Conservation (phyloP, 2,888 invertebrate species). For the Melolontha melolontha region DNA sequence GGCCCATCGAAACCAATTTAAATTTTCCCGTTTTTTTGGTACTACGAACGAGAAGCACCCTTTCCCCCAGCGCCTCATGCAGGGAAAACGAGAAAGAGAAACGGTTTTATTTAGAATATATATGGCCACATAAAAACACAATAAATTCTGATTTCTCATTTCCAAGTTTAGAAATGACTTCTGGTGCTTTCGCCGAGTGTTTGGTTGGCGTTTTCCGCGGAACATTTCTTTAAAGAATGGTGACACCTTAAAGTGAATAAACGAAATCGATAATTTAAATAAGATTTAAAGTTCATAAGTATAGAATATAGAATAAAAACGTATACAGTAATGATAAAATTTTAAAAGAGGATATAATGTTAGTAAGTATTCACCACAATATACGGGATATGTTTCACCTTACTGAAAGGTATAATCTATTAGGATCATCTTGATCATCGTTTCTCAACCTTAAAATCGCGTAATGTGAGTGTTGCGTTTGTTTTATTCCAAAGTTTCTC, state of each 20-base stretch:
- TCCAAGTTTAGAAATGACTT: conserved; percentile 41
- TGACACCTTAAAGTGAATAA: conserved; percentile 18
- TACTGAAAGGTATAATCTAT: too few relatives aligned
- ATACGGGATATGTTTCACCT: too few relatives aligned
- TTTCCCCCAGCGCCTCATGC: neutral
- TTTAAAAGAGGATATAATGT: too few relatives aligned
- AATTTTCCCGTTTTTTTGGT: conserved; percentile 36
- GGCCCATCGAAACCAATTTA: conserved; percentile 38
- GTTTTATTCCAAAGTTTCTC: too few relatives aligned
- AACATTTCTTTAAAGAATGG: conserved; percentile 28
- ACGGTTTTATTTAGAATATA: conserved; percentile 43
- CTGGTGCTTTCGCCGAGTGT: conserved; percentile 20
- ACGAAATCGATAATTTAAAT: conserved; percentile 29
- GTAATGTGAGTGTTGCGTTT: too few relatives aligned
- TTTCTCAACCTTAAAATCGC: too few relatives aligned
- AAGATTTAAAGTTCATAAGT: conserved; percentile 10
- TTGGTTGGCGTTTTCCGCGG: conserved; percentile 16
- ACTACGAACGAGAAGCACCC: conserved; percentile 1
- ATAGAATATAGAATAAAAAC: conserved; percentile 10
- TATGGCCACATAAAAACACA: conserved; percentile 42
- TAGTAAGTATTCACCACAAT: too few relatives aligned
- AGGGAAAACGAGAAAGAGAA: conserved; percentile 10
- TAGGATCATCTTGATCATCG: too few relatives aligned
- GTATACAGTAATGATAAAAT: neutral
- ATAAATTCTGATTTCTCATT: conserved; percentile 42